phyloP scores from a whole-genome alignment of 2,888 invertebrate species.

The Campoplex nolae region DNA sequence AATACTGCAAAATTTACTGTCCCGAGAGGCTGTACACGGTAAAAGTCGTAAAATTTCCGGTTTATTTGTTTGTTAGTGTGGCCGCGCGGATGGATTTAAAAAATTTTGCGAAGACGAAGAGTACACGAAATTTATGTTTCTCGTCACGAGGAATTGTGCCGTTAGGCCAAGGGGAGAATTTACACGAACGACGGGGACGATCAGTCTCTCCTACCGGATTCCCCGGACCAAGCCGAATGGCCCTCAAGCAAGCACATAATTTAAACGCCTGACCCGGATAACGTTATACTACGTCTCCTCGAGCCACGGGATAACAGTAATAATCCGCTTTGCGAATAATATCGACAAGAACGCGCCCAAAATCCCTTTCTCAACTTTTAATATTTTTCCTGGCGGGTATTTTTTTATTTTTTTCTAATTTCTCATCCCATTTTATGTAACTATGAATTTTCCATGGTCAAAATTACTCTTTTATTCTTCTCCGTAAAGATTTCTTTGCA shows the following conservation, averaged over 20 bases:
- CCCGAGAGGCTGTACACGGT: neutral
- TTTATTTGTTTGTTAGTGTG: neutral
- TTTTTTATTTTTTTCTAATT: neutral
- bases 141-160: constrained; percentile 65
- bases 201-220: constrained; percentile 45
- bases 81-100: neutral
- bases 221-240: constrained; percentile 52
- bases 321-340: constrained; percentile 37
- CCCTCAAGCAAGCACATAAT: constrained; percentile 56
- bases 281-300: constrained; percentile 41
- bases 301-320: constrained; percentile 54
- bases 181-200: constrained; percentile 46
- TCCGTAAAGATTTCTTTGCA: no score
- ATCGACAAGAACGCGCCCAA: constrained; percentile 13
- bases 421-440: no score
- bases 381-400: neutral
- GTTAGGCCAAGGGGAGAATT: constrained; percentile 58
- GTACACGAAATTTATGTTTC: constrained; percentile 61
- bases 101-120: constrained; percentile 31
- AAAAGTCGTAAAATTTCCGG: constrained; percentile 31
- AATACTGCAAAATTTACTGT: constrained; percentile 8
- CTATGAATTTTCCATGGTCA: no score
- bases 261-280: constrained; percentile 64
- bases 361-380: neutral
- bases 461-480: no score